Evolutionary conservation across 2,888 invertebrate species (phyloP).

Genomic region (Thera obeliscata): DNA sequence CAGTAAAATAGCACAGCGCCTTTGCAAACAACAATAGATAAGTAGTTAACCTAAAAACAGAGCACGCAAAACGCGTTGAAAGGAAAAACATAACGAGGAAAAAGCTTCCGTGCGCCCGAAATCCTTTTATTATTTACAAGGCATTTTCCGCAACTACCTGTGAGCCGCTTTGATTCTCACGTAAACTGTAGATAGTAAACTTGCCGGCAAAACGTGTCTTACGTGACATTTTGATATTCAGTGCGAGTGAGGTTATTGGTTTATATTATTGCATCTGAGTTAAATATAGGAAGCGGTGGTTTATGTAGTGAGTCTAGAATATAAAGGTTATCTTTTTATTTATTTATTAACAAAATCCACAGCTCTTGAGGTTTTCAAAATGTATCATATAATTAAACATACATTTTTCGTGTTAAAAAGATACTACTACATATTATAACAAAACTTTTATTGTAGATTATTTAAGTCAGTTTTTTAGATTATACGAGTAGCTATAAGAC

Average conservation of each 20-base stretch:
- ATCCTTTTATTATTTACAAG: slow-evolving; percentile 66
- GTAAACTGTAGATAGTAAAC: slow-evolving; percentile 48
- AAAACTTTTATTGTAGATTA: too few species aligned
- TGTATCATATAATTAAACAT: too few species aligned
- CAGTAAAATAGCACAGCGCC: too few species aligned
- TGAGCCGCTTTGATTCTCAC: slow-evolving; percentile 58
- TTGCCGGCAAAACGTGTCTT: slow-evolving; percentile 34
- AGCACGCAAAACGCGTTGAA: slow-evolving; percentile 49
- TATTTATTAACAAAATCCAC: too few species aligned
- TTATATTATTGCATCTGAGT: slow-evolving; percentile 8
- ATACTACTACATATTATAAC: too few species aligned
- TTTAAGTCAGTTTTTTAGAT: too few species aligned
- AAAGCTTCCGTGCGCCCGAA: slow-evolving; percentile 50
- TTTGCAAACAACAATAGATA: slow-evolving; percentile 28
- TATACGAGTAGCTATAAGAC: too few species aligned
- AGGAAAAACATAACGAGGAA: slow-evolving; percentile 50
- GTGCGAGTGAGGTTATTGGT: slow-evolving; percentile 24
- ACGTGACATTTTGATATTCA: slow-evolving; percentile 33
- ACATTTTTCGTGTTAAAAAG: too few species aligned
- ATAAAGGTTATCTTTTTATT: neutral
- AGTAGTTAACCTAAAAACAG: slow-evolving; percentile 46
- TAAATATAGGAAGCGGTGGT: neutral
- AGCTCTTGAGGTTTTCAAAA: too few species aligned
- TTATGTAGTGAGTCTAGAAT: neutral
- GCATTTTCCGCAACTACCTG: slow-evolving; percentile 62